Evolutionary conservation across 2,113 vertebrate species (phyloP).

Genomic region (Chrysochloris asiatica): DNA sequence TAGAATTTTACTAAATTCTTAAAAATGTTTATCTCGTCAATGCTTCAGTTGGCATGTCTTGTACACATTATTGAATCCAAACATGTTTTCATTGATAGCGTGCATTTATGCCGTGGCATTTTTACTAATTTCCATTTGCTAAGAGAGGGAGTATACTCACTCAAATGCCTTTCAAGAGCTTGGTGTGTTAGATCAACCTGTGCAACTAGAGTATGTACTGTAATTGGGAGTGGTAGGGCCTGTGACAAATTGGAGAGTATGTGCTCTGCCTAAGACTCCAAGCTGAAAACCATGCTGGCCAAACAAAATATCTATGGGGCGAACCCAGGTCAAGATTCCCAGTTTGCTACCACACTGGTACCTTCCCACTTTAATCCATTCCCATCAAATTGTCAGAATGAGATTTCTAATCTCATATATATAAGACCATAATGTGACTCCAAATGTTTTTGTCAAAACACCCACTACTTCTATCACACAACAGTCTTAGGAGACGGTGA

Average conservation of each 20-base stretch:
- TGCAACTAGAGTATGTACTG: not conserved
- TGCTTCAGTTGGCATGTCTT: not conserved
- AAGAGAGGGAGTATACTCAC: not conserved
- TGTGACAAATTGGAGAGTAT: not conserved
- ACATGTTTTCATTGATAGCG: slow-evolving; percentile 3
- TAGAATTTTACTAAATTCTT: too few relatives aligned
- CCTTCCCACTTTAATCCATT: too few relatives aligned
- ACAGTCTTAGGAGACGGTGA: not conserved
- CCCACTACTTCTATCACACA: not conserved
- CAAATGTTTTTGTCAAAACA: not conserved
- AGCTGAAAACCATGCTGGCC: not conserved
- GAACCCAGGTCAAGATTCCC: too few relatives aligned
- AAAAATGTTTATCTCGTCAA: not conserved
- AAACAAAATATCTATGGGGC: too few relatives aligned
- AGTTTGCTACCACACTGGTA: too few relatives aligned
- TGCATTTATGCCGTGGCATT: not conserved
- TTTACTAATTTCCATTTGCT: slow-evolving; percentile 3
- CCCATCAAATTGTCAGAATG: too few relatives aligned
- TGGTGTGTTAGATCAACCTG: not conserved
- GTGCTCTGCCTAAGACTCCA: not conserved
- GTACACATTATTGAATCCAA: not conserved
- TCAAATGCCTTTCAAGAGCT: not conserved
- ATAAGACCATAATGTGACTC: not conserved
- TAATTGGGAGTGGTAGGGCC: not conserved
- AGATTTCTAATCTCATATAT: too few relatives aligned